Conservation (phyloP, 2,888 invertebrate genomes). For the Erebia epiphron region DNA sequence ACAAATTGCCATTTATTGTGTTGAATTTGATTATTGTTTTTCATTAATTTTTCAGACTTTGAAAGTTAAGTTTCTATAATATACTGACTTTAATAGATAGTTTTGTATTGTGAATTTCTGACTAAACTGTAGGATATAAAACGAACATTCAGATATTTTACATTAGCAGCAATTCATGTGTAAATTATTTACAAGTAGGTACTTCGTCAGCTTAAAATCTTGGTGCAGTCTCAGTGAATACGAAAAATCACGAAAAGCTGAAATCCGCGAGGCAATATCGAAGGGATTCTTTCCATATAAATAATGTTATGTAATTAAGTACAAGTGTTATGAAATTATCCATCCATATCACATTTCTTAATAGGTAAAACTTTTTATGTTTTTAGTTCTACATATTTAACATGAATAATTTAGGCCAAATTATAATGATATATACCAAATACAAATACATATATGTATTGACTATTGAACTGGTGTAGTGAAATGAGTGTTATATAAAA, state of each 20-base stretch:
- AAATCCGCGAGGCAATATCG: conserved; percentile 10
- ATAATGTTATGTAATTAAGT: conserved; percentile 1
- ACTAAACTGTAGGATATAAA: not conserved
- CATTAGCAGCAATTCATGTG: not conserved
- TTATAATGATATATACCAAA: no score
- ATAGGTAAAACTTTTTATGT: conserved; percentile 2
- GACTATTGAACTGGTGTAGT: conserved; percentile 21
- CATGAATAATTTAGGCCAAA: conserved; percentile 30
- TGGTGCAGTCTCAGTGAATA: not conserved
- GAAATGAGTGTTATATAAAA: conserved; percentile 31
- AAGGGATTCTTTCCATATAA: not conserved
- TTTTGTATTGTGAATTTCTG: not conserved
- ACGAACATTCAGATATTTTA: not conserved
- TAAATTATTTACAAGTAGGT: conserved; percentile 5
- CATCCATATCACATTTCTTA: not conserved
- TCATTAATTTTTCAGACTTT: no score
- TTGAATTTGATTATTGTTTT: not conserved
- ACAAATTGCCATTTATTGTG: not conserved
- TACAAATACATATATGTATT: conserved; percentile 24
- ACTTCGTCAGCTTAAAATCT: conserved; percentile 1
- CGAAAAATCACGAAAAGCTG: conserved; percentile 1
- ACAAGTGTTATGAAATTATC: not conserved
- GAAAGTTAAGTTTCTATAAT: not conserved
- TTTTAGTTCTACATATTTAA: conserved; percentile 1
- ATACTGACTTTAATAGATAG: not conserved